Conservation (phyloP, 2,113 vertebrate genomes). For the Arothron firmamentum region DNA sequence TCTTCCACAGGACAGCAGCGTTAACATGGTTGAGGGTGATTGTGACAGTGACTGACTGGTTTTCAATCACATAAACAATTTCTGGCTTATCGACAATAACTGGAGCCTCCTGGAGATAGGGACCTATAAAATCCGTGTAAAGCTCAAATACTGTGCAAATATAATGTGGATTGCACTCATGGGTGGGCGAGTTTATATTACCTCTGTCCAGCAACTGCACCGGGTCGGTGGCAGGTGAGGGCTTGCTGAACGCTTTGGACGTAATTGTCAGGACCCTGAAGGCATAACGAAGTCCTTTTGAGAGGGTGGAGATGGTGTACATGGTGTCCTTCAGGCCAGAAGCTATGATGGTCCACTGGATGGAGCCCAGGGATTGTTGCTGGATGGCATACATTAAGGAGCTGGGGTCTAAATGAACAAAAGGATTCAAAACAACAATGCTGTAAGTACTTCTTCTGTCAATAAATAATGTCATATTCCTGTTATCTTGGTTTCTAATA, state of each 20-base stretch:
- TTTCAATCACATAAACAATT: conserved; percentile 87
- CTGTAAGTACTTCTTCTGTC: too few species aligned
- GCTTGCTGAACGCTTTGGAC: conserved; percentile 91
- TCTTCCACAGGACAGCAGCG: conserved; percentile 85
- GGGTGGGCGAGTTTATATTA: conserved; percentile 45
- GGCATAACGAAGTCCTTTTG: conserved; percentile 84
- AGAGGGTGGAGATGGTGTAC: conserved; percentile 80
- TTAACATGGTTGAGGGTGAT: conserved; percentile 92
- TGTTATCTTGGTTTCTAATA: not conserved
- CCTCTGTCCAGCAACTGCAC: conserved; percentile 86
- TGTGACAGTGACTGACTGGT: conserved; percentile 82
- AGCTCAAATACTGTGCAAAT: too few species aligned
- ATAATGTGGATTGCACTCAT: not conserved
- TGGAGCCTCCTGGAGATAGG: conserved; percentile 84
- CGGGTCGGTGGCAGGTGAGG: conserved; percentile 81
- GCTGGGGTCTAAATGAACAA: conserved; percentile 76
- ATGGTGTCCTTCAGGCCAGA: conserved; percentile 79
- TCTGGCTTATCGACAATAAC: conserved; percentile 89
- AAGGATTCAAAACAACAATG: not conserved
- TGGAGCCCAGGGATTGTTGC: conserved; percentile 89
- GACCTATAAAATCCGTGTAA: conserved; percentile 68
- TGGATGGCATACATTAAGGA: conserved; percentile 90
- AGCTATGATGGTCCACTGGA: conserved; percentile 88
- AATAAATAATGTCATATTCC: too few species aligned
- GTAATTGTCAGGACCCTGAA: conserved; percentile 92